Evolutionary conservation across 2,113 vertebrate genomes (phyloP).

Genomic region (Bettongia penicillata): DNA sequence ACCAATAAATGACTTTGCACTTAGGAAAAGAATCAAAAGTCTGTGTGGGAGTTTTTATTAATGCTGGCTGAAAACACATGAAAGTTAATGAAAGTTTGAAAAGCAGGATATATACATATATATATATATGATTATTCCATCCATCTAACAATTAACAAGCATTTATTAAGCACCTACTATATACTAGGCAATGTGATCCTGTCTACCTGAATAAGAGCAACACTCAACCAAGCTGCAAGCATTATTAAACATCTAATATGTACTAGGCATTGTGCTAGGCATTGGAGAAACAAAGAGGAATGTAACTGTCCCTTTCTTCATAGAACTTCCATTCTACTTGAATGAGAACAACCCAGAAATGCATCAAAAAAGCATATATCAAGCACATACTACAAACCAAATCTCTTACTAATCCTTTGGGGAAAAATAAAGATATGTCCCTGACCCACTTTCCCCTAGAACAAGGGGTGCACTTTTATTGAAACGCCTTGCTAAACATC

Average conservation of each 20-base stretch:
- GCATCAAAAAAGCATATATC: not conserved
- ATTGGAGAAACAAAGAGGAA: not conserved
- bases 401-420: not conserved
- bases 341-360: too few species aligned
- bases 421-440: not conserved
- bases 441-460: not conserved
- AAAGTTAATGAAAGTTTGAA: not conserved
- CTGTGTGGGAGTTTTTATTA: not conserved
- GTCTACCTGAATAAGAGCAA: too few species aligned
- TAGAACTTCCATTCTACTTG: too few species aligned
- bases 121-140: not conserved
- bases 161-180: not conserved
- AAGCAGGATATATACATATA: not conserved
- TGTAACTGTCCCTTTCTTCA: too few species aligned
- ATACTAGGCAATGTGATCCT: not conserved
- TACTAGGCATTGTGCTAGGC: not conserved
- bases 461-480: not conserved
- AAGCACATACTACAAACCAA: not conserved
- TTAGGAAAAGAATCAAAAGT: not conserved
- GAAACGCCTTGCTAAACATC: not conserved
- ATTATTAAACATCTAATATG: too few species aligned
- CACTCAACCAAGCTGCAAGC: too few species aligned
- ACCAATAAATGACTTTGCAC: not conserved
- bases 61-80: too few species aligned
- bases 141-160: not conserved